A percentile compares a stretch with the other conserved stretches of the same genome.
Evolutionary conservation across 2,888 invertebrate species (phyloP).

Genomic region (Mechanitis messenoides): DNA sequence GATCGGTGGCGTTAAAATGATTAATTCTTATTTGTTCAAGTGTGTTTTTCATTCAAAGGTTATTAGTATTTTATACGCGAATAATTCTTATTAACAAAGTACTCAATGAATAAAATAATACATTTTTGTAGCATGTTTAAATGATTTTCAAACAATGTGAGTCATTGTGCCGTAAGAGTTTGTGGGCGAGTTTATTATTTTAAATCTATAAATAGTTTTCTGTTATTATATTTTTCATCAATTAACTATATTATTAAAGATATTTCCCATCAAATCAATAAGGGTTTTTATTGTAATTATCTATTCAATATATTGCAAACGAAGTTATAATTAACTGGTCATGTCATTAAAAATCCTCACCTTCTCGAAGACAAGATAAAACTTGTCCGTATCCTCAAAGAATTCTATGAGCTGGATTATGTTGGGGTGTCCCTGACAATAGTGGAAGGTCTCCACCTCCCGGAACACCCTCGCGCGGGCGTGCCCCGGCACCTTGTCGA

Average conservation of each 20-base stretch:
- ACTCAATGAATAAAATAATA: constrained; percentile 3
- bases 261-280: too few species aligned
- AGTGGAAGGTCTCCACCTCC: constrained; percentile 99
- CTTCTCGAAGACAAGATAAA: constrained; percentile 99
- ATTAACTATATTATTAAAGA: too few species aligned
- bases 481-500: constrained; percentile 96
- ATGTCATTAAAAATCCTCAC: constrained; percentile 51
- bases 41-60: not conserved
- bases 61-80: not conserved
- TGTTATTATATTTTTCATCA: not conserved
- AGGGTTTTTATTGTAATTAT: too few species aligned
- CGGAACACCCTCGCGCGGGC: constrained; percentile 96
- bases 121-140: not conserved
- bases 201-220: not conserved
- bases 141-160: not conserved
- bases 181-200: not conserved
- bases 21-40: not conserved
- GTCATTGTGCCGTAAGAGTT: not conserved
- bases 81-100: not conserved
- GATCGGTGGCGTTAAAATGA: not conserved
- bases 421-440: constrained; percentile 97
- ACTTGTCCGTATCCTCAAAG: constrained; percentile 97
- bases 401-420: constrained; percentile 98
- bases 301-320: too few species aligned
- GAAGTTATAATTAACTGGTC: too few species aligned